These are phyloP conservation scores for Talpa occidentalis DNA, from an alignment of 2,113 vertebrate genomes.

Conservation along the genomic window DNA sequence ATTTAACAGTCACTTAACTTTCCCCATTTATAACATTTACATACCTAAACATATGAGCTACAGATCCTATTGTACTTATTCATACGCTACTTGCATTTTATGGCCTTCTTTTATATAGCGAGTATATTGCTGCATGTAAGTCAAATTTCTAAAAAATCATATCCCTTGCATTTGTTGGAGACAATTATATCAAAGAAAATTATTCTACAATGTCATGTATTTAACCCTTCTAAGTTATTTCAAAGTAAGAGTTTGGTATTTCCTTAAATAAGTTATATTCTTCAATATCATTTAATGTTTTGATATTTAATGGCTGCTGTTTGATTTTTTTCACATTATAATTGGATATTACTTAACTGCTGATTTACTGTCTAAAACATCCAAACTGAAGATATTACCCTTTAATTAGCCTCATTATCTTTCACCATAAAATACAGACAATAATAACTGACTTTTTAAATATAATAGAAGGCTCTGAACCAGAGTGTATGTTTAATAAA, in stretches of 20 bases:
- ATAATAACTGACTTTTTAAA: background rate
- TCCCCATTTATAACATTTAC: background rate
- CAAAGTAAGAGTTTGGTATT: background rate
- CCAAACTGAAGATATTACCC: background rate
- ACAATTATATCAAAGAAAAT: constrained; percentile 39
- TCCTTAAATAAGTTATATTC: background rate
- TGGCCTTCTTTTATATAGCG: background rate
- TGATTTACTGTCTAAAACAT: background rate
- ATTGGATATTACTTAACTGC: background rate
- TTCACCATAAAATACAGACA: background rate
- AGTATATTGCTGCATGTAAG: background rate
- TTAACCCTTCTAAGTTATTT: background rate
- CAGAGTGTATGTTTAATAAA: background rate
- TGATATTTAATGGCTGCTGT: background rate
- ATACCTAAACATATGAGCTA: background rate
- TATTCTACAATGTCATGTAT: background rate
- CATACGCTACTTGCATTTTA: background rate
- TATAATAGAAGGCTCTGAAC: background rate
- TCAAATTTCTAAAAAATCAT: background rate
- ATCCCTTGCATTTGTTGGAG: background rate
- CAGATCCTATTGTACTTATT: background rate
- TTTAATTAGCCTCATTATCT: background rate
- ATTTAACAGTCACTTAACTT: background rate
- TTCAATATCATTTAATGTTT: background rate
- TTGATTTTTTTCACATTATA: background rate